phyloP scores from a whole-genome alignment of 2,888 invertebrate genomes.

The Lasioglossum villosulum region DNA sequence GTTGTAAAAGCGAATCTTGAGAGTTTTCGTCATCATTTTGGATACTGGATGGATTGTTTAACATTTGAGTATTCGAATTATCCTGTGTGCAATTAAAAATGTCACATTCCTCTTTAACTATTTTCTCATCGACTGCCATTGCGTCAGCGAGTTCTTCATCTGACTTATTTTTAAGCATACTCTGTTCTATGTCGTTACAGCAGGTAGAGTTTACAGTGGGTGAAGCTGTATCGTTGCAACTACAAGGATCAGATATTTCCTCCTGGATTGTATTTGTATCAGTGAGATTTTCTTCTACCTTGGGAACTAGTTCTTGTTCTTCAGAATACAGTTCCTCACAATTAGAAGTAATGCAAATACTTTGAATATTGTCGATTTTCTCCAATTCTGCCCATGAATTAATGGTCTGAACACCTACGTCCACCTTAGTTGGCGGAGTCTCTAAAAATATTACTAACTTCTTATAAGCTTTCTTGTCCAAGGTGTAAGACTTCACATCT shows the following conservation, averaged over 20 bases:
- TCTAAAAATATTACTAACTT: constrained; percentile 74
- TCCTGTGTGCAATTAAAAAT: constrained; percentile 24
- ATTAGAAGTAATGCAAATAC: constrained; percentile 60
- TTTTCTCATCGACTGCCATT: constrained; percentile 34
- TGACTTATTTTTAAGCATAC: constrained; percentile 13
- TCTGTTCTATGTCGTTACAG: constrained; percentile 25
- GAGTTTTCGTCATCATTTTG: constrained; percentile 73
- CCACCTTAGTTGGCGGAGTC: constrained; percentile 65
- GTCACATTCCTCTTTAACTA: constrained; percentile 34
- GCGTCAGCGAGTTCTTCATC: constrained; percentile 25
- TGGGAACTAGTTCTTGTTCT: background rate
- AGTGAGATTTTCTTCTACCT: constrained; percentile 23
- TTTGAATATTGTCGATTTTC: constrained; percentile 53
- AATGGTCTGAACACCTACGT: constrained; percentile 75
- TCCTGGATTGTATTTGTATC: background rate
- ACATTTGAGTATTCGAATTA: constrained; percentile 17
- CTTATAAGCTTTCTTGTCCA: constrained; percentile 72
- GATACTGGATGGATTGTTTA: constrained; percentile 19
- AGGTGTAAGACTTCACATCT: constrained; percentile 76
- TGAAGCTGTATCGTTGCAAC: constrained; percentile 37
- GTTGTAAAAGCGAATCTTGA: constrained; percentile 78
- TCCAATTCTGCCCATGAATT: constrained; percentile 53
- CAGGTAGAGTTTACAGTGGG: constrained; percentile 49
- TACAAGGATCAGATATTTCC: constrained; percentile 17
- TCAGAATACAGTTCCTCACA: constrained; percentile 45